Evolutionary conservation across 2,113 vertebrate species (phyloP), one percentile per base, ranked within the genome.

Genomic region (Tichodroma muraria): DNA sequence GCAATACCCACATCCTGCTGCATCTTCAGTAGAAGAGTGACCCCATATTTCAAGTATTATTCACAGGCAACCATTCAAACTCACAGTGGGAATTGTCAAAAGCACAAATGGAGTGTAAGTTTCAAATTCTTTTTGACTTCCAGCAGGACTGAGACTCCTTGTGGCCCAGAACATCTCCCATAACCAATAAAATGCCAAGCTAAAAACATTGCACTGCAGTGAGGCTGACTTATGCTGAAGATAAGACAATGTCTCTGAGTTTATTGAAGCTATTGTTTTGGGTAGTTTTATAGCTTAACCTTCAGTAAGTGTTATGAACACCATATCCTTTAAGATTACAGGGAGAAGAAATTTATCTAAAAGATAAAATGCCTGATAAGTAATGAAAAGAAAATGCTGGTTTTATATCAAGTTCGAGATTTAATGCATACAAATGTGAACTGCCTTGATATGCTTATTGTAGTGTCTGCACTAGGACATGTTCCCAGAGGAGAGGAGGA

Each of bases 181-280:
- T 42, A 85, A 71, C 89, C 68, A 78, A 92, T 94, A 94, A 95
- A 94, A 86, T 61, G 59, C 60, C 85, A 80, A 75, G 88, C 47
- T 78, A 50, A 47, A 95, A 81, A 60, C 72, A 71, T 37, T 91
- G 30, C 60, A 71, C 18, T 78, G 49, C 69, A 75, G 56, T 40
- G 68, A 80, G 71, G 76, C 45, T 96, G 94, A 89, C 75, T 93
- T 95, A 94, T 50, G 60, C 72, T 75, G 60, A 85, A 96, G 93
- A 90, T 81, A 93, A 97, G 85, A 81, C 71, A 65, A 65, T 77
- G 84, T 69, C 70, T 95, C 83, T 63, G 87, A 96, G 91, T 88
- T 95, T 95, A 93, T 93, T 89, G 82, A 90, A 88, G 64, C 76
- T 86, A 83, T 95, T 90, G 89, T 93, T 96, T 93, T 68, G 69